Percentiles rank a stretch among this genome's conserved stretches.
These are phyloP conservation scores for Drosophila elegans DNA, from an alignment of 1,140 invertebrate species.

Conservation along the genomic window DNA sequence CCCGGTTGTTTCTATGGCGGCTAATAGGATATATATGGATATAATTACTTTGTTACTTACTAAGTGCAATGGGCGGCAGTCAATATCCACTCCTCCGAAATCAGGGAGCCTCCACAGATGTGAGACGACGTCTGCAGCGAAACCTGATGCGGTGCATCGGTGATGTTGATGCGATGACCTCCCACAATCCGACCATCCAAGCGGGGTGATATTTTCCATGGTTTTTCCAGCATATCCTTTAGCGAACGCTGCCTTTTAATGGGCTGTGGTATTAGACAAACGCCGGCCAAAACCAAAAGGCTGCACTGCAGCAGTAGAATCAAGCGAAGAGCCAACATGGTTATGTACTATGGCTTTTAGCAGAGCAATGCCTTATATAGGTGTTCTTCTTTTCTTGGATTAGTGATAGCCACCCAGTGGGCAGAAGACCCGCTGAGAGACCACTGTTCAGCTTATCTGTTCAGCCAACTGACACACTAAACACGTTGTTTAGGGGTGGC, in stretches of 20 bases:
- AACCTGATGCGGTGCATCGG: constrained; percentile 85
- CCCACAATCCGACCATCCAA: constrained; percentile 85
- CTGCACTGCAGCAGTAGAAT: constrained; percentile 53
- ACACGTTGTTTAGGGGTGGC: neutral
- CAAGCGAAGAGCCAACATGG: constrained; percentile 52
- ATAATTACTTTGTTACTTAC: too few species aligned
- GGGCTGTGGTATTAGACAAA: constrained; percentile 71
- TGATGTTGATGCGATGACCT: constrained; percentile 84
- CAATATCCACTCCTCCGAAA: constrained; percentile 86
- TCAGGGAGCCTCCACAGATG: constrained; percentile 89
- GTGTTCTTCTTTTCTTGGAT: constrained; percentile 8
- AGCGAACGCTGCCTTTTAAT: constrained; percentile 58
- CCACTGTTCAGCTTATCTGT: constrained; percentile 18
- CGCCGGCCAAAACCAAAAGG: constrained; percentile 50
- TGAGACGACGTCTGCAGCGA: constrained; percentile 84
- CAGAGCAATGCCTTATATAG: constrained; percentile 36
- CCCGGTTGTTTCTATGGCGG: too few species aligned
- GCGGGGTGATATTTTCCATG: constrained; percentile 47
- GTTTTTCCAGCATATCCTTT: constrained; percentile 21
- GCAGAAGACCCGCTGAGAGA: constrained; percentile 38
- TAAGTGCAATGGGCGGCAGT: constrained; percentile 87
- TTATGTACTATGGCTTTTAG: neutral
- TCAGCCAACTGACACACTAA: constrained; percentile 18
- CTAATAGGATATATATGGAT: too few species aligned
- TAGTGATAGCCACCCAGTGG: constrained; percentile 52